A percentile compares a stretch with the other conserved stretches of the same genome.
These are phyloP conservation scores for Phoeniculus purpureus DNA, from an alignment of 2,797 vertebrate genomes.

Conservation along the genomic window DNA sequence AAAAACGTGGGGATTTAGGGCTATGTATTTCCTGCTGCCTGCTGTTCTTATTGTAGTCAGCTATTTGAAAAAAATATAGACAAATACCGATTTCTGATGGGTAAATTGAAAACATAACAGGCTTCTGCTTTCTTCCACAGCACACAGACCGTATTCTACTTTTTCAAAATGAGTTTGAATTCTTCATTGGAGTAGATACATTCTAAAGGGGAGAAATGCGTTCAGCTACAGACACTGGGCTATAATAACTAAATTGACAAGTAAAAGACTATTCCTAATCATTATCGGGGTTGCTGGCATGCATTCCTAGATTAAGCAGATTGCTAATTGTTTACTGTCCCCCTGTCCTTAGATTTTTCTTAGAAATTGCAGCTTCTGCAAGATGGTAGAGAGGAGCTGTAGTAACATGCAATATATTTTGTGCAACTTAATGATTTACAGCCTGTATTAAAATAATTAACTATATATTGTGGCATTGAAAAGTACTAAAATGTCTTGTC, in stretches of 20 bases:
- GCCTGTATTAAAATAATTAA: not conserved
- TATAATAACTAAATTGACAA: not conserved
- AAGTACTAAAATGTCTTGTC: not conserved
- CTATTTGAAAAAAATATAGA: constrained; percentile 31
- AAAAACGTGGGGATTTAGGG: not conserved
- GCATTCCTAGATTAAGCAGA: not conserved
- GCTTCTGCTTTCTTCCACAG: not conserved
- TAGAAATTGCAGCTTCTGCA: not conserved
- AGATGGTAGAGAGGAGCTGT: not conserved
- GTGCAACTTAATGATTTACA: not conserved
- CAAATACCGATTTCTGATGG: constrained; percentile 24
- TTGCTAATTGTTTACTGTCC: not conserved
- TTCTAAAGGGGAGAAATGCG: not conserved
- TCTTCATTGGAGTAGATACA: not conserved
- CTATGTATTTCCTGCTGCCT: not conserved
- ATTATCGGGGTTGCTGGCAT: not conserved
- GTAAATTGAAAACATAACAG: not conserved
- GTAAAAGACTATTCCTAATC: not conserved
- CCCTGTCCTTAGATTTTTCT: not conserved
- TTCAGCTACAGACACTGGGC: not conserved
- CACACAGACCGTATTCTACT: not conserved
- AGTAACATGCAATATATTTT: not conserved
- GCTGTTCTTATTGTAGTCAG: not conserved
- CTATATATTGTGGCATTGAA: not conserved
- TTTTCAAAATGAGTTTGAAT: constrained; percentile 27